Conservation (phyloP, 2,797 vertebrate genomes). For the Parambassis ranga region DNA sequence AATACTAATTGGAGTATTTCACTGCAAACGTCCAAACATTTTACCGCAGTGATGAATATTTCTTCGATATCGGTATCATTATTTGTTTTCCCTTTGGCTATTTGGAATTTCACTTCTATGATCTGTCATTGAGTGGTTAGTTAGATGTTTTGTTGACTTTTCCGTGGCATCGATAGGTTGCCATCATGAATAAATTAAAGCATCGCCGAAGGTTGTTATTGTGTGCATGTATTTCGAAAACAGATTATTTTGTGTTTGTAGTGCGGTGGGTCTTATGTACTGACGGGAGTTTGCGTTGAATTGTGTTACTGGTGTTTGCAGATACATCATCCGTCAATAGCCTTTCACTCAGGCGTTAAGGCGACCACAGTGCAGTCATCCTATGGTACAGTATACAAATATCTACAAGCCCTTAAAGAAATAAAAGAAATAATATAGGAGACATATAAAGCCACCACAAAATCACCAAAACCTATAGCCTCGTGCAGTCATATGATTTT, state of each 20-base stretch:
- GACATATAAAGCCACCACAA: background rate
- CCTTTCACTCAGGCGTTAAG: slow-evolving; percentile 24
- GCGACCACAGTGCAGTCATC: slow-evolving; percentile 14
- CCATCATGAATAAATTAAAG: background rate
- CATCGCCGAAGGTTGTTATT: background rate
- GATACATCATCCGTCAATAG: slow-evolving; percentile 11
- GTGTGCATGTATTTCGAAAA: background rate
- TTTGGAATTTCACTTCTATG: slow-evolving; percentile 34
- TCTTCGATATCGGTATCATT: slow-evolving; percentile 31
- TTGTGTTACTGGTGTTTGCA: slow-evolving; percentile 40
- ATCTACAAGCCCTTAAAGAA: background rate
- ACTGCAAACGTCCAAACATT: slow-evolving; percentile 37
- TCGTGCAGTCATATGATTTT: too few species aligned
- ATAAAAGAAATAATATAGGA: background rate
- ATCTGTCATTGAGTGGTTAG: slow-evolving; percentile 49
- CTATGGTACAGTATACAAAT: background rate
- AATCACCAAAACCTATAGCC: too few species aligned
- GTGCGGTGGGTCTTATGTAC: background rate
- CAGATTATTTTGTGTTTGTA: background rate
- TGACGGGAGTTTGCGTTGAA: background rate
- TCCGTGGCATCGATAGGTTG: background rate
- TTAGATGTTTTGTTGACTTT: background rate
- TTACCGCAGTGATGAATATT: slow-evolving; percentile 42
- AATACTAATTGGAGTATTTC: slow-evolving; percentile 24
- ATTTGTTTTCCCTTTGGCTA: slow-evolving; percentile 22